phyloP scores from a whole-genome alignment of 2,797 vertebrate species.

The Onychomys arenicola region DNA sequence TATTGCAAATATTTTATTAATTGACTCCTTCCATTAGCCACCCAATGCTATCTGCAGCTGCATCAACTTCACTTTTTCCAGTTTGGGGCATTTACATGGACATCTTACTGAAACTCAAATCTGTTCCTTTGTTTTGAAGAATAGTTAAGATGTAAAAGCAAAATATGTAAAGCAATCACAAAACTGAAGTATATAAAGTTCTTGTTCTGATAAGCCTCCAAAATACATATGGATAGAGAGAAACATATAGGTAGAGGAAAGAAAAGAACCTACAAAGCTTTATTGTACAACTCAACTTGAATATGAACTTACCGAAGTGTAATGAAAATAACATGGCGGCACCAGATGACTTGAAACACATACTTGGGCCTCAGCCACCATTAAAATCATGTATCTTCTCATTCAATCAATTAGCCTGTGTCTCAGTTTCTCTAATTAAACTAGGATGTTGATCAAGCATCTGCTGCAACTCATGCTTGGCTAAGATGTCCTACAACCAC shows the following conservation, averaged over 20 bases:
- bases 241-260: not conserved
- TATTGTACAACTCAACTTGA: not conserved
- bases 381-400: not conserved
- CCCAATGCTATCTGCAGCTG: not conserved
- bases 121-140: not conserved
- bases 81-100: not conserved
- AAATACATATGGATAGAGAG: not conserved
- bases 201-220: not conserved
- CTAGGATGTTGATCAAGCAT: no score
- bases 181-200: not conserved
- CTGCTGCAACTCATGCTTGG: not conserved
- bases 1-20: slow-evolving; percentile 40
- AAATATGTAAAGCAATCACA: not conserved
- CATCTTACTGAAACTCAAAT: slow-evolving; percentile 21
- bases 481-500: not conserved
- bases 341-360: not conserved
- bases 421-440: not conserved
- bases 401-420: accelerated
- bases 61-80: not conserved
- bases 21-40: slow-evolving; percentile 47
- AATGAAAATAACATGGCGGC: not conserved
- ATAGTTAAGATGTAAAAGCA: not conserved
- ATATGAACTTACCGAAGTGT: not conserved
- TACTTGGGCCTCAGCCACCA: not conserved
- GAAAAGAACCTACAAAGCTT: not conserved